phyloP scores from a whole-genome alignment of 2,888 invertebrate species.

The Rhingia rostrata region DNA sequence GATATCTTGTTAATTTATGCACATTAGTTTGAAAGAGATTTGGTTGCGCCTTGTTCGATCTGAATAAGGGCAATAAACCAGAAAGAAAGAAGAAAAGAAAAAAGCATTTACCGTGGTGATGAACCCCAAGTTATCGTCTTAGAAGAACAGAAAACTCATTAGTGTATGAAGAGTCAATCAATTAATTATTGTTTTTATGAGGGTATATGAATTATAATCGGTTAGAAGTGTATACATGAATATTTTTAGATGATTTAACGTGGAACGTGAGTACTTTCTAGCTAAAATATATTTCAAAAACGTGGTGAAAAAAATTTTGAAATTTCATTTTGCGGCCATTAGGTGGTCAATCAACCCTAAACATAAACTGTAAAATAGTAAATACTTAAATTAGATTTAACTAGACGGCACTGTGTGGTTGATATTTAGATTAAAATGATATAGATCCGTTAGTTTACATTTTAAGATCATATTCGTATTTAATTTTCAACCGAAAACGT shows the following conservation, averaged over 20 bases:
- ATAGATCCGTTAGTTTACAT: no score
- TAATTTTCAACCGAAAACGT: no score
- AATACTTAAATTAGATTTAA: no score
- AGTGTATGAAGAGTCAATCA: slow-evolving; percentile 45
- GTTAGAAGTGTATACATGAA: slow-evolving; percentile 10
- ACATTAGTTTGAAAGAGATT: slow-evolving; percentile 41
- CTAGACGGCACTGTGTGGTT: no score
- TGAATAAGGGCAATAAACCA: slow-evolving; percentile 36
- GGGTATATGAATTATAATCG: slow-evolving; percentile 48
- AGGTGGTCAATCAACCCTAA: no score
- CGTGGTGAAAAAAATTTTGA: no score
- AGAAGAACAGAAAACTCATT: slow-evolving; percentile 39
- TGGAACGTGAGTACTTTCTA: slow-evolving; percentile 19
- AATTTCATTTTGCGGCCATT: no score
- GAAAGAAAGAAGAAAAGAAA: slow-evolving; percentile 2
- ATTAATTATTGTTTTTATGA: slow-evolving; percentile 47
- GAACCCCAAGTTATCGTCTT: not conserved
- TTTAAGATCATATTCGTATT: no score
- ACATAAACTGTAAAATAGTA: no score
- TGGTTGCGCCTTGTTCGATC: slow-evolving; percentile 4
- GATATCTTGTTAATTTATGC: slow-evolving; percentile 55
- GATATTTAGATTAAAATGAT: no score
- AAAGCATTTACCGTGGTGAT: not conserved
- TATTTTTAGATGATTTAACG: not conserved
- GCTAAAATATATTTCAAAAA: no score